Percentiles rank a stretch among this genome's conserved stretches.
These are phyloP conservation scores for Meandrusa payeni DNA, from an alignment of 2,888 invertebrate genomes.

Conservation along the genomic window DNA sequence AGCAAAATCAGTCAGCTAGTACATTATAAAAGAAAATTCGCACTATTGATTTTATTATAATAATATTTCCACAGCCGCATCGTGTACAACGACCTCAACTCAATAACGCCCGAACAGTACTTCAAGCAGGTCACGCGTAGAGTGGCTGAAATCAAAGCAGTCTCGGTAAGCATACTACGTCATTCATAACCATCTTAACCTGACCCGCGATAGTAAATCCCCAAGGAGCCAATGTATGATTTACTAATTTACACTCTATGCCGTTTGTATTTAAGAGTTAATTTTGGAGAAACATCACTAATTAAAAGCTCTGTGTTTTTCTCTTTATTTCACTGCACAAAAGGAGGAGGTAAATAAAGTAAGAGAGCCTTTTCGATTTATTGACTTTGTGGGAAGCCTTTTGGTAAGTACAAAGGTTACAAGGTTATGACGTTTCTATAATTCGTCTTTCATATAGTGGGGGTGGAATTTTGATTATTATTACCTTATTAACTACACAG, in stretches of 20 bases:
- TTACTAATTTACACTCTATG: constrained; percentile 36
- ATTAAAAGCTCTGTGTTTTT: constrained; percentile 71
- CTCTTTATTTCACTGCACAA: constrained; percentile 72
- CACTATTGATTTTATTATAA: no score
- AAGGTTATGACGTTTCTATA: constrained; percentile 63
- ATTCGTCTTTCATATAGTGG: constrained; percentile 30
- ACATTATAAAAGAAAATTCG: no score
- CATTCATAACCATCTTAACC: constrained; percentile 26
- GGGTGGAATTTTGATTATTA: constrained; percentile 33
- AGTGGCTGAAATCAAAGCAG: constrained; percentile 93
- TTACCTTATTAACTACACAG: not conserved
- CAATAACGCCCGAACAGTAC: constrained; percentile 96
- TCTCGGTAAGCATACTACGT: constrained; percentile 84
- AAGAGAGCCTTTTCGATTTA: constrained; percentile 55
- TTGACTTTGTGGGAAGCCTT: constrained; percentile 52
- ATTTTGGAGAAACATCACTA: constrained; percentile 65
- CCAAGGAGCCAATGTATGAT: constrained; percentile 55
- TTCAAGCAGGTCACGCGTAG: constrained; percentile 95
- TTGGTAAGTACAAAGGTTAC: constrained; percentile 60
- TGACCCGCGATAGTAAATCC: constrained; percentile 1
- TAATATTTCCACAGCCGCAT: constrained; percentile 88
- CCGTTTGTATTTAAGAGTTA: constrained; percentile 34
- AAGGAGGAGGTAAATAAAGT: constrained; percentile 77
- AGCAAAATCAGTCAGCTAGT: no score
- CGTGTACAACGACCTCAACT: constrained; percentile 93